Evolutionary conservation across 2,888 invertebrate species (phyloP), one percentile per base, ranked within the genome.

Genomic region (Blastobasis lacticolella): DNA sequence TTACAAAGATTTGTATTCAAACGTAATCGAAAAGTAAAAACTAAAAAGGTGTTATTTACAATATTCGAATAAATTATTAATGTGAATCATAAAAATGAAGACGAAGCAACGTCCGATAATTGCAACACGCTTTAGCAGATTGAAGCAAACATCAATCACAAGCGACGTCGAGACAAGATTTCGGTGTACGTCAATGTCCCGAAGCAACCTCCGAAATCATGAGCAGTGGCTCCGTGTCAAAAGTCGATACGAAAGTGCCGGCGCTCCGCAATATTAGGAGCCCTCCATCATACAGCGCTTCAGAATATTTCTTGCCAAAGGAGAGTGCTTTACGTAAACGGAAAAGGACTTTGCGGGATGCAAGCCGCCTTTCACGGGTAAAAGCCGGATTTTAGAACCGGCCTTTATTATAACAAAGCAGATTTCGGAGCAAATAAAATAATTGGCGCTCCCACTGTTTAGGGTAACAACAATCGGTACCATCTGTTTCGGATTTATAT

Each of bases 221-320:
- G 6, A 46, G n/a, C 38, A 8, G 53, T 55, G 57, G 53, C 63
- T 62, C 64, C 59, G 64, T 66, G 60, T 53, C 57, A 59, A 66
- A 69, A 70, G 63, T 62, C 61, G 59, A 70, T 67, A 73, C 66
- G 63, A 66, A 66, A 61, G 64, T 61, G 65, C 46, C 49, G 51
- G 55, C 52, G 56, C 66, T 66, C 59, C 62, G 63, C 63, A 64
- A 71, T 71, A 77, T 75, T 66, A 71, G 59, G 62, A 63, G 60
- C 63, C 63, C 66, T 73, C 65, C 57, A 69, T 73, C 69, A 72
- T 62, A 62, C 57, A 65, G 54, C 58, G 62, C 61, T 61, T 60
- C 57, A 62, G 65, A 66, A 67, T 71, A 71, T 75, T 71, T 66
- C 69, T 67, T 66, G 71, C 63, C 57, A 75, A 69, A 74, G 66